These are phyloP conservation scores for Phaedon cochleariae DNA, from an alignment of 2,888 invertebrate species.

Conservation along the genomic window DNA sequence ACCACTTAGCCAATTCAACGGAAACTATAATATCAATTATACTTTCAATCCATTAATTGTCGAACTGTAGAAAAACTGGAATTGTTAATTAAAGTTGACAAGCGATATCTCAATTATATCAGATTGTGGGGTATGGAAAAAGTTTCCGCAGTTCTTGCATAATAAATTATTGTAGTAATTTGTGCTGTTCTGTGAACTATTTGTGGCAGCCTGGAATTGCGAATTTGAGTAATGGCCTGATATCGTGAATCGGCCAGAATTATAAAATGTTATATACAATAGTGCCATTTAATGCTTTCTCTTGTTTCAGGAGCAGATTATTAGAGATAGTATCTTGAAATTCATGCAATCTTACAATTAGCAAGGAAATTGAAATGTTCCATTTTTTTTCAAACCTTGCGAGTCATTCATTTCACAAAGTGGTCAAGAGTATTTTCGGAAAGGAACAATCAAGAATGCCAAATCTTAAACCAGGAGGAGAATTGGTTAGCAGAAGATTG, in stretches of 20 bases:
- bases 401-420: no score
- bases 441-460: no score
- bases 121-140: neutral
- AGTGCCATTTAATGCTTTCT: conserved; percentile 16
- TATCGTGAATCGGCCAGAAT: conserved; percentile 26
- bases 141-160: neutral
- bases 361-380: no score
- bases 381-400: no score
- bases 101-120: neutral
- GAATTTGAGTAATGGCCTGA: conserved; percentile 31
- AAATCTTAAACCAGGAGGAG: no score
- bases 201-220: conserved; percentile 14
- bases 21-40: no score
- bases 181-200: conserved; percentile 20
- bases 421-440: no score
- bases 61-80: neutral
- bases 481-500: no score
- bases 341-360: no score
- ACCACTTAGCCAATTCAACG: no score
- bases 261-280: conserved; percentile 28
- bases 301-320: conserved; percentile 30
- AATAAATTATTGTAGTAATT: conserved; percentile 22
- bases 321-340: conserved; percentile 18
- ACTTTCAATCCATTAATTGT: no score
- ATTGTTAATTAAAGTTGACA: neutral